Base-by-base conservation (phyloP, 2,888 invertebrate genomes). In the Thyatira batis region DNA sequence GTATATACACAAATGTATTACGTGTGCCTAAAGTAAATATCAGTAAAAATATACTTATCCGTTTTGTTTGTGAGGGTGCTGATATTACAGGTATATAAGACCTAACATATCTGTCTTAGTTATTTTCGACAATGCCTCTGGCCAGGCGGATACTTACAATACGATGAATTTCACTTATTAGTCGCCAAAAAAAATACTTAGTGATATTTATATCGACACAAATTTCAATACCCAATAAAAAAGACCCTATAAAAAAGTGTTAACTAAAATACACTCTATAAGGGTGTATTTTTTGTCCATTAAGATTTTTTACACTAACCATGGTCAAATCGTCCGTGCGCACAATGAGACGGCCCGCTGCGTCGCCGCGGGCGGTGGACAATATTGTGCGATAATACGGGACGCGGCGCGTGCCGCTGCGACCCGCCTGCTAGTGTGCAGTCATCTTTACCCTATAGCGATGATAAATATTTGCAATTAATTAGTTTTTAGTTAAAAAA, bases 361-460 rank as follows among this genome's bases (percentile, higher is more conserved):
- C 27, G 80, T 28, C 77, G 77, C 84, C 80, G 78, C 82, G 76
- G 82, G 84, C 71, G 69, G 55, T 67, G 68, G 63, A 63, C 78
- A 76, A 80, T 82, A 77, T 84, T 74, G 80, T 64, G 75, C 72
- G 69, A 74, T 67, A 74, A 67, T 76, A 76, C 67, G 72, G 67
- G 65, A 58, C 67, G 57, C 64, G 76, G 76, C 84, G 78, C 82
- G 82, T 77, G 82, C 64, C 73, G 65, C 54, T 57, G 58, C 71
- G 73, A 67, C 73, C 57, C 61, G 59, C 65, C 43, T 50, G 60
- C 60, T 51, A 61, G 71, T 82, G 78, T 39, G 39, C 39, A 17
- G n/a, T 33, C 33, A 39, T 39, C 39, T 39, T 39, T 17, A 39
- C 17, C 8, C 5, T 17, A 17, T 8, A n/a, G n/a, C n/a, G n/a